Conservation (phyloP, 2,113 vertebrate genomes). For the Cheirogaleus medius region DNA sequence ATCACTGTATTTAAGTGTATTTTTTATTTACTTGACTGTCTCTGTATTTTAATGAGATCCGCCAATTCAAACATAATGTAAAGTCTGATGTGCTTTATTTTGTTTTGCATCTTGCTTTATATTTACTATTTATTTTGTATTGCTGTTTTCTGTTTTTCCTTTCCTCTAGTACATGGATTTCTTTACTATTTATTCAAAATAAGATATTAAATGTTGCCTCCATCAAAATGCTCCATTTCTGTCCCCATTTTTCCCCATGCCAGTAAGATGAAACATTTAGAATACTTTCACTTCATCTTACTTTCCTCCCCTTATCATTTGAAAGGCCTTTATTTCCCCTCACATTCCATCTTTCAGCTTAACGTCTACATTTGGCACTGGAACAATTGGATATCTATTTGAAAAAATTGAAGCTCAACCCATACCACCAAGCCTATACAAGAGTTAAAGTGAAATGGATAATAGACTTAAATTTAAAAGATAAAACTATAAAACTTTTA, state of each 20-base stretch:
- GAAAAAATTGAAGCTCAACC: not conserved
- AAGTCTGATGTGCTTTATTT: not conserved
- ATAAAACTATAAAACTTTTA: constrained; percentile 21
- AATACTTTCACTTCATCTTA: not conserved
- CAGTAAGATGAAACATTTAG: constrained; percentile 3
- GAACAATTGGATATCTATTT: not conserved
- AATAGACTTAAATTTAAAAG: not conserved
- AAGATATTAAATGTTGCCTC: not conserved
- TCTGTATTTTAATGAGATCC: not conserved
- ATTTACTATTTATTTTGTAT: not conserved
- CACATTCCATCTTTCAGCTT: not conserved
- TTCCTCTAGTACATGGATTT: not conserved
- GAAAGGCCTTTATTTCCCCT: constrained; percentile 11
- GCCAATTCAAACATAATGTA: constrained; percentile 4
- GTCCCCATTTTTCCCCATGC: not conserved
- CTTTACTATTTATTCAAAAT: constrained; percentile 15
- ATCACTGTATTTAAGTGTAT: not conserved
- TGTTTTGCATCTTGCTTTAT: not conserved
- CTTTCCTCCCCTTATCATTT: not conserved
- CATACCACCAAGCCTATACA: not conserved
- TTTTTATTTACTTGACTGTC: not conserved
- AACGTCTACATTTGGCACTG: not conserved
- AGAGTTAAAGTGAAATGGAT: constrained; percentile 42
- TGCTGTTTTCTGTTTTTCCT: not conserved
- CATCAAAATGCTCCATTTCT: not conserved